A percentile compares a stretch with the other conserved stretches of the same genome.
phyloP scores from a whole-genome alignment of 1,140 invertebrate genomes.

The Orussus abietinus region DNA sequence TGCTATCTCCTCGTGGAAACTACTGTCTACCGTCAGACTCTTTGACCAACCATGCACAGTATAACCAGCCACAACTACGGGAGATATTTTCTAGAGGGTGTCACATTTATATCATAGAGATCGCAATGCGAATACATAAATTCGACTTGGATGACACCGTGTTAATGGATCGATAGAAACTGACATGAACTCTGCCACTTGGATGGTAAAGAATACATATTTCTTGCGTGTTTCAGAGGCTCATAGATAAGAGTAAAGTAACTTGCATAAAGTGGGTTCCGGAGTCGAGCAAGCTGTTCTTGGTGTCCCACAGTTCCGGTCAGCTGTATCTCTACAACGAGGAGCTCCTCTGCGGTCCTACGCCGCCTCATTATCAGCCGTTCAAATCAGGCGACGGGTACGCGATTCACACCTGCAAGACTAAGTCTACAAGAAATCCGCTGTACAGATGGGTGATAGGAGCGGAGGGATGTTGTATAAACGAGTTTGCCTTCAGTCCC shows the following conservation, averaged over 20 bases:
- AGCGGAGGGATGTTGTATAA: slow-evolving; percentile 82
- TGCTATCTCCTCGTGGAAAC: slow-evolving; percentile 10
- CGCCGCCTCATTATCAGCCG: slow-evolving; percentile 84
- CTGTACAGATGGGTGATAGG: slow-evolving; percentile 83
- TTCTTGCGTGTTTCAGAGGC: slow-evolving; percentile 65
- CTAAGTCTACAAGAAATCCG: slow-evolving; percentile 94
- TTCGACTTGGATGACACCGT: too few species aligned
- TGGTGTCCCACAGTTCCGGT: slow-evolving; percentile 93
- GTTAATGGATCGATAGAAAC: too few species aligned
- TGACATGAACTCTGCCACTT: too few species aligned
- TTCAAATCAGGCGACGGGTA: slow-evolving; percentile 95
- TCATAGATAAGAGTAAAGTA: slow-evolving; percentile 97
- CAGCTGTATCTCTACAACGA: slow-evolving; percentile 98
- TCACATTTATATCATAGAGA: too few species aligned
- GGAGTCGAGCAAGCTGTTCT: slow-evolving; percentile 85
- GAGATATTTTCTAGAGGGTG: too few species aligned
- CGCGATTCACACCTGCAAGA: slow-evolving; percentile 92
- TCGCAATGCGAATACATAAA: too few species aligned
- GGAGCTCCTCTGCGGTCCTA: slow-evolving; percentile 83
- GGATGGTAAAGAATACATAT: too few species aligned
- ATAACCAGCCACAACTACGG: too few species aligned
- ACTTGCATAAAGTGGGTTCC: slow-evolving; percentile 99
- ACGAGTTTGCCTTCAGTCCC: slow-evolving; percentile 97
- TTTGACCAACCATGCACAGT: too few species aligned
- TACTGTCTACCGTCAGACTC: too few species aligned